Conservation (phyloP, 2,797 vertebrate genomes). For the Prionace glauca region DNA sequence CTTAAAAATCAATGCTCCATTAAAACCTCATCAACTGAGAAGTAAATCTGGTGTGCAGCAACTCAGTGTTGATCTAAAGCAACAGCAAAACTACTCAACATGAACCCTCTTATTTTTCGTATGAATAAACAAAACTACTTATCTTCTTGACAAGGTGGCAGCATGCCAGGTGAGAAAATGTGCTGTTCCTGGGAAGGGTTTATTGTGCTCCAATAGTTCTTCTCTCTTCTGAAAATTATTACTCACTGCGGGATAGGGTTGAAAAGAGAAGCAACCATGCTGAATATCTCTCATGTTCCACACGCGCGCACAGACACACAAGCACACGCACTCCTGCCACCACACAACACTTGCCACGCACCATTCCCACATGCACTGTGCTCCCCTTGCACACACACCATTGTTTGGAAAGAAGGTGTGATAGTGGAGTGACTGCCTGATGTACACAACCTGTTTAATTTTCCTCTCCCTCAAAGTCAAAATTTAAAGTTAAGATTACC, state of each 20-base stretch:
- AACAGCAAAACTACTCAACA: neutral
- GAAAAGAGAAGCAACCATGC: too few species aligned
- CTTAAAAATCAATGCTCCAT: constrained; percentile 25
- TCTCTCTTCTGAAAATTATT: neutral
- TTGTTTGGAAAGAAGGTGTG: neutral
- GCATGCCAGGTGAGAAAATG: neutral
- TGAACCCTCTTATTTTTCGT: neutral
- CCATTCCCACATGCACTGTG: too few species aligned
- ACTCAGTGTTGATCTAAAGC: neutral
- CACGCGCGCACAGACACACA: too few species aligned
- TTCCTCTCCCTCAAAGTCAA: neutral
- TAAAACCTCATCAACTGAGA: constrained; percentile 2
- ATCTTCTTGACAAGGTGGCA: neutral
- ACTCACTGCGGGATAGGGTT: neutral
- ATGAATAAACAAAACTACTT: neutral
- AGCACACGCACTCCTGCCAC: too few species aligned
- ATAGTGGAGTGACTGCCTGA: neutral
- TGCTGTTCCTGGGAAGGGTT: neutral
- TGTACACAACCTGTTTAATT: neutral
- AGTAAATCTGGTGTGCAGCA: neutral
- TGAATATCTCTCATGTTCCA: too few species aligned
- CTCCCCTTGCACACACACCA: too few species aligned
- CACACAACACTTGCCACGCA: too few species aligned
- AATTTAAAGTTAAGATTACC: neutral
- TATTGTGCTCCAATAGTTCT: neutral